These are phyloP conservation scores for Macroglossus sobrinus DNA, from an alignment of 2,113 vertebrate genomes.

Conservation along the genomic window DNA sequence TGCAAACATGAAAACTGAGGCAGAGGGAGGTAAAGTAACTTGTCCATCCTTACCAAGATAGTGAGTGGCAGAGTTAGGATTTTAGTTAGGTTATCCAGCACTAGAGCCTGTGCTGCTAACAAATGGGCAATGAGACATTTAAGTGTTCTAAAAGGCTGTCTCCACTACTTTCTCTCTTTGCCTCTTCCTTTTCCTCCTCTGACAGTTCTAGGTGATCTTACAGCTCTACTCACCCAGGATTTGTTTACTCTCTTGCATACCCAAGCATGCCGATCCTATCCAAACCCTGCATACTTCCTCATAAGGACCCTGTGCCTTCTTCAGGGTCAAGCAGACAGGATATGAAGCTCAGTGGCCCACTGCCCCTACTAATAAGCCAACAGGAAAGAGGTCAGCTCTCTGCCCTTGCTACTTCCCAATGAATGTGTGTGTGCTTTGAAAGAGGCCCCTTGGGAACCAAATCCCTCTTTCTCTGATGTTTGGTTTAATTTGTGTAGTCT, in stretches of 20 bases:
- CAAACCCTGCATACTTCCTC: fast-evolving
- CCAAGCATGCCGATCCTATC: neutral
- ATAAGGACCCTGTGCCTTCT: neutral
- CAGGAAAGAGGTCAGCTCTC: neutral
- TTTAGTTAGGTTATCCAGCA: neutral
- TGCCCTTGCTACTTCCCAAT: neutral
- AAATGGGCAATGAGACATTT: fast-evolving
- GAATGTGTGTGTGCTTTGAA: neutral
- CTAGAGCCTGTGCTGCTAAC: fast-evolving
- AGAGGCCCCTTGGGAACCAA: neutral
- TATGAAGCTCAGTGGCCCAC: neutral
- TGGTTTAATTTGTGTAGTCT: neutral
- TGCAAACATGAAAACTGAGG: neutral
- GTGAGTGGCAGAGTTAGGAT: neutral
- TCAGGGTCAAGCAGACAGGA: neutral
- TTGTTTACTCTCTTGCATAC: neutral
- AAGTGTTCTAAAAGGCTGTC: neutral
- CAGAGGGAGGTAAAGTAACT: neutral
- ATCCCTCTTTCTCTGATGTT: neutral
- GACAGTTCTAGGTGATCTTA: neutral
- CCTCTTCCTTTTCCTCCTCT: neutral
- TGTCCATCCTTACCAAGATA: neutral
- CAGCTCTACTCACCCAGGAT: neutral
- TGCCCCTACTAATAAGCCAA: neutral
- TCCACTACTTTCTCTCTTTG: neutral